Evolutionary conservation across 2,888 invertebrate species (phyloP), one percentile per base, ranked within the genome.

Genomic region (Frankliniella fusca): DNA sequence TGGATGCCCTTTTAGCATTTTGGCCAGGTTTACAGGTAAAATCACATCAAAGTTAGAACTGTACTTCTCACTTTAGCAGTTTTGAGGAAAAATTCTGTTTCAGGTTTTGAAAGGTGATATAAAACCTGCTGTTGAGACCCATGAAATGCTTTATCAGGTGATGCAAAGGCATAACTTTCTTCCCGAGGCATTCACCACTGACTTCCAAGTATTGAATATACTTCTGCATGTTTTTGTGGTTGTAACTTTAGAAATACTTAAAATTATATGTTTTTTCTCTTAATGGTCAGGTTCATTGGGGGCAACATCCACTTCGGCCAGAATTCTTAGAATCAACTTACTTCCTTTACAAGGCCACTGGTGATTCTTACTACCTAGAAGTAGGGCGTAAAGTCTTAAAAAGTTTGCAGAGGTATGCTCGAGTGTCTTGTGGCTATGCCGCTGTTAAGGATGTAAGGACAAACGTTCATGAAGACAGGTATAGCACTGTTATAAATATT

Each of bases 241-340:
- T 82, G 38, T 49, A 50, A 8, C 20, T 38, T 27, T 81, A n/a
- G 48, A 54, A 49, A 50, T 61, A 70, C 50, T 82, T 54, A 0
- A 7, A 5, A n/a, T n/a, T n/a, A 54, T 54, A 54, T 20, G 15
- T 20, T 15, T 20, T 11, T 54, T n/a, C n/a, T 7, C 8, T 38
- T 38, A n/a, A 1, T 80, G 27, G 3, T 82, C 87, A 94, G 92
- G 97, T 99, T 12, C 98, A 99, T 87, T 99, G 99, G 99, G 98
- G 96, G 1, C 97, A 98, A 87, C 97, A 99, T 89, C 98, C 97
- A 1, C 89, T 99, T 5, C 92, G 99, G 70, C 99, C 99, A 0
- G 99, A 99, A 88, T 99, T 99, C 89, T 90, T 99, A 81, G 99
- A 99, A 89, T 98, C 98, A 0, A 99, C 99, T 0, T 99, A 99